Evolutionary conservation across 35 echinoderm and acorn worm species (phyloP).

Genomic region (Lytechinus variegatus): DNA sequence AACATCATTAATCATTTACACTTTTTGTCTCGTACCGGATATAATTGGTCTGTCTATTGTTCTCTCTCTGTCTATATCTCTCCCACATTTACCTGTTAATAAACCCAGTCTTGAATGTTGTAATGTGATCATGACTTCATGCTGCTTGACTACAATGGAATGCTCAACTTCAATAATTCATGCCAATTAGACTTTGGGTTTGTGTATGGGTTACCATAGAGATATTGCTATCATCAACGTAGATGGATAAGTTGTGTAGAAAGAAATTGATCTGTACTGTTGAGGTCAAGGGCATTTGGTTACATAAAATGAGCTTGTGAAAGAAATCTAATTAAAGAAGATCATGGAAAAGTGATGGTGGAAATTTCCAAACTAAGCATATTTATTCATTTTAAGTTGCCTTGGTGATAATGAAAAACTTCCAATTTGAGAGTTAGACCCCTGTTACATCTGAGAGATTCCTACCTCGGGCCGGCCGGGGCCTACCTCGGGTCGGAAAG

Average conservation of each 20-base stretch:
- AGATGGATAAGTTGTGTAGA: background rate
- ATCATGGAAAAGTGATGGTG: background rate
- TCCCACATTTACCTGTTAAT: background rate
- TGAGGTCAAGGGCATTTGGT: background rate
- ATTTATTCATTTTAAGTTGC: background rate
- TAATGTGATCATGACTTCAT: background rate
- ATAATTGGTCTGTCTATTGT: background rate
- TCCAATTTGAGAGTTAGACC: too few species aligned
- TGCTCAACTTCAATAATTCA: background rate
- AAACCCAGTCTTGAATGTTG: background rate
- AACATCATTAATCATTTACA: background rate
- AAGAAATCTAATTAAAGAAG: too few species aligned
- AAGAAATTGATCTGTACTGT: background rate
- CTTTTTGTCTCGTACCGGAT: background rate
- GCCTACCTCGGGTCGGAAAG: too few species aligned
- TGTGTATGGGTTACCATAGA: background rate
- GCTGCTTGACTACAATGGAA: background rate
- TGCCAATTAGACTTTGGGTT: constrained; percentile 8
- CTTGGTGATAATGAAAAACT: background rate
- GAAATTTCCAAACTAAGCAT: background rate
- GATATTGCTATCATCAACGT: background rate
- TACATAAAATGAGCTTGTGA: background rate
- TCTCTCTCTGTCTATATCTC: background rate
- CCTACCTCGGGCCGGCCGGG: too few species aligned
- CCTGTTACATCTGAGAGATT: too few species aligned